Base-by-base conservation (phyloP, 2,113 vertebrate species). In the Sinocyclocheilus maitianheensis region DNA sequence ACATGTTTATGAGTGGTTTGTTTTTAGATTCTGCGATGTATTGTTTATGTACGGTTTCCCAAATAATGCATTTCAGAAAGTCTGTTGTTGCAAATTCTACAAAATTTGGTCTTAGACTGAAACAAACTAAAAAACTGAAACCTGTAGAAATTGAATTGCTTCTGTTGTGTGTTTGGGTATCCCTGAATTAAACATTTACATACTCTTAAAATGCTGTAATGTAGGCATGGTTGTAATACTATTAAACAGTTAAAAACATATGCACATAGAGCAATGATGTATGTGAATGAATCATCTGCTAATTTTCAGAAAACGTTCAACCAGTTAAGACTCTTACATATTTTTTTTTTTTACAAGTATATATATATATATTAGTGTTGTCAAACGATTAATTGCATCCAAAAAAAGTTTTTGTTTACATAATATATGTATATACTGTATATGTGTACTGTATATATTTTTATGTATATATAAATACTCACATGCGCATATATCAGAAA, bases 191-290 rank as follows among this genome's bases (percentile, higher is more conserved):
- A 24, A 26, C 37, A 26, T 81, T 46, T 80, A 63, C 37, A 24
- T 22, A 46, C 13, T 16, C 7, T 43, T 24, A 43, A 65, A 14
- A 81, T 30, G 60, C 3, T 63, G 13, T 46, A 26, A 81, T 48
- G 78, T 81, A 81, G 37, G 78, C n/a, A 63, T 46, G 78, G 58
- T 46, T 46, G 58, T 81, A 6, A 79, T 40, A 22, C 13, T 63
- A 46, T 60, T 60, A 37, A 58, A 78, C n/a, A 4, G 24, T 53
- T 4, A 55, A 77, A 77, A 40, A 40, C 69, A 40, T 40, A 40
- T 40, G 43, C 8, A 46, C 43, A 55, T 53, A 12, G 20, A 37
- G 4, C 37, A 40, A 22, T 22, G 69, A 22, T n/a, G 58, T 7
- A 62, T 10, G 58, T 10, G 1, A n/a, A n/a, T n/a, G 22, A 62